Base-by-base conservation (phyloP, 2,888 invertebrate species). In the Meteorus cinctellus region DNA sequence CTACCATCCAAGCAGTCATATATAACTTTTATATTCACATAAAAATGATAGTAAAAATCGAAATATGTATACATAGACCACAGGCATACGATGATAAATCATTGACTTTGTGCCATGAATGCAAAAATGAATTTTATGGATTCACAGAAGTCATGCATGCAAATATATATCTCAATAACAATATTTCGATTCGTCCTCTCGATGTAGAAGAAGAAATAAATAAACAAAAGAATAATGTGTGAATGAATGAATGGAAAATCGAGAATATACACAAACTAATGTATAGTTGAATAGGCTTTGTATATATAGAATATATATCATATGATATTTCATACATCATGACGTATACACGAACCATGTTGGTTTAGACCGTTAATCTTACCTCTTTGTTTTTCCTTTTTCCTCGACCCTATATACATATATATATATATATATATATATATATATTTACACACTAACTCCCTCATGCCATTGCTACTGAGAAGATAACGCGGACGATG, bases 381-480 rank as follows among this genome's bases (percentile, higher is more conserved):
- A 41, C 60, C 60, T 70, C 70, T 70, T 70, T 70, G 70, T 59
- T 70, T 70, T 70, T 60, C 34, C 59, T 24, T 31, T 29, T 62
- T 16, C 1, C 29, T 62, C 2, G 55, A n/a, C 19, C 55, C 55
- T 55, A n/a, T 55, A 41, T 19, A 55, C 8, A 48, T 48, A 48
- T 48, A n/a, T 48, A 48, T 16, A 48, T n/a, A 48, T 16, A 14
- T 48, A 48, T 55, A 41, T 19, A 55, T 1, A 48, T 48, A 48
- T 48, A n/a, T 48, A 48, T 16, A 48, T n/a, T 48, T 19, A 19
- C 19, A 41, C 41, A 41, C 41, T 12, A 55, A 19, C 24, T 19
- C 19, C n/a, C n/a, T n/a, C 16, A 48, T 55, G 24, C 8, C 55
- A 55, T 55, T 55, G 55, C 19, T 55, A 55, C 55, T 16, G 62